These are phyloP conservation scores for Bergia puertoricense DNA, from an alignment of 92 coral and sea anemone species.

Conservation along the genomic window DNA sequence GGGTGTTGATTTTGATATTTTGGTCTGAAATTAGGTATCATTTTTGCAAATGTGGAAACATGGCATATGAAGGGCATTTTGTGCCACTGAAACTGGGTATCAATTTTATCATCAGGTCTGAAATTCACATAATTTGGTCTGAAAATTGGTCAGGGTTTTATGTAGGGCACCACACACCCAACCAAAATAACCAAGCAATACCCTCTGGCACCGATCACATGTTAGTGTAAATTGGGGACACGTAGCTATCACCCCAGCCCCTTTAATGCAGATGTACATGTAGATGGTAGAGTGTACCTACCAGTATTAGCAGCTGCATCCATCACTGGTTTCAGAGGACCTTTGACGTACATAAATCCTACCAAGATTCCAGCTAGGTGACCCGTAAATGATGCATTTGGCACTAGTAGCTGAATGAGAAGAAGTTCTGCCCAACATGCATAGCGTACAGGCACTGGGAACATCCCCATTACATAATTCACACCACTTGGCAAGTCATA, in stretches of 20 bases:
- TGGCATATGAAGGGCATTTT: too few species aligned
- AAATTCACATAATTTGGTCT: too few species aligned
- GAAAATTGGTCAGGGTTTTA: too few species aligned
- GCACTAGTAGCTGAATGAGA: constrained; percentile 83
- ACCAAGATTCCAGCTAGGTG: constrained; percentile 96
- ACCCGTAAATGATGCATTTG: constrained; percentile 95
- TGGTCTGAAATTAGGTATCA: too few species aligned
- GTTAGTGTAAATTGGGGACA: neutral
- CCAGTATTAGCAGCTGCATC: constrained; percentile 70
- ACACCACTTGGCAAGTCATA: constrained; percentile 91
- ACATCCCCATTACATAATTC: constrained; percentile 85
- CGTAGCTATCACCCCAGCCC: neutral
- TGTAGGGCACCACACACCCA: too few species aligned
- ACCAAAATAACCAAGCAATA: too few species aligned
- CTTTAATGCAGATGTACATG: too few species aligned
- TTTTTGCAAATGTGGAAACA: too few species aligned
- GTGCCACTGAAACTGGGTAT: too few species aligned
- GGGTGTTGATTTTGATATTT: too few species aligned
- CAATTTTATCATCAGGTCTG: too few species aligned
- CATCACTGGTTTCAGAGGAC: constrained; percentile 85
- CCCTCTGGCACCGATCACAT: neutral
- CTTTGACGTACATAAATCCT: constrained; percentile 91
- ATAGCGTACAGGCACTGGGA: constrained; percentile 87
- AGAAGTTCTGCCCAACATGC: constrained; percentile 97
- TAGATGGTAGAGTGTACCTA: constrained; percentile 27